Evolutionary conservation across 2,113 vertebrate species (phyloP), one percentile per base, ranked within the genome.

Genomic region (Erpornis zantholeuca): DNA sequence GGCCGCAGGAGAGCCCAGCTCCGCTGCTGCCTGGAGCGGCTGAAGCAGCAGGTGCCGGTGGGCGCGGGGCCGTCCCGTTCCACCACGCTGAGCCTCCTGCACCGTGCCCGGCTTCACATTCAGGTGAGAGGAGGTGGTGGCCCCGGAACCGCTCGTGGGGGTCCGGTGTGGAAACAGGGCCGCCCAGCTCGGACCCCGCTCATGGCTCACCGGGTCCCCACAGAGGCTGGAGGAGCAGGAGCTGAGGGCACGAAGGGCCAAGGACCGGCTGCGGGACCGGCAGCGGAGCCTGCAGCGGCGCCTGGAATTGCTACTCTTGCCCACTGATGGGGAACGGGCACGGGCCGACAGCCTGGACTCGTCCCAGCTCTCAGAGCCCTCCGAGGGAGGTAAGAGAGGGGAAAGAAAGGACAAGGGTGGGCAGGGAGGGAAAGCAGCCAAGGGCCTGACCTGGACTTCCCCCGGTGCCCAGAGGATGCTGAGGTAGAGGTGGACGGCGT

Each of bases 201-300:
- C 33, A 72, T 1, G 25, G 57, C 36, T 82, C 24, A 5, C 53
- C 0, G 57, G 27, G 9, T 68, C 45, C 57, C 60, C 4, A 3
- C 97, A 99, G 99, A 99, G 99, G 92, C 97, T 99, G 91, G 98
- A 99, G 96, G 98, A 99, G 80, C 99, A 99, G 97, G 99, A 99
- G 10, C 98, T 98, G 96, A 97, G 97, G 4, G 99, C 99, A 0
- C 97, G 90, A 92, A 92, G 91, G 88, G 75, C 98, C 56, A 99
- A 99, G 94, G 98, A 98, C 53, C 98, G 95, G 52, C 98, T 99
- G 70, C 98, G 97, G 38, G 98, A 98, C 89, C 94, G 97, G 97
- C 99, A 99, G 97, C 98, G 92, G 56, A 99, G 97, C 96, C 97
- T 99, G 87, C 98, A 77, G 72, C 97, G 59, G 90, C 98, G 97